Evolutionary conservation across 1,140 invertebrate genomes (phyloP).

Genomic region (Sinonovacula constricta): DNA sequence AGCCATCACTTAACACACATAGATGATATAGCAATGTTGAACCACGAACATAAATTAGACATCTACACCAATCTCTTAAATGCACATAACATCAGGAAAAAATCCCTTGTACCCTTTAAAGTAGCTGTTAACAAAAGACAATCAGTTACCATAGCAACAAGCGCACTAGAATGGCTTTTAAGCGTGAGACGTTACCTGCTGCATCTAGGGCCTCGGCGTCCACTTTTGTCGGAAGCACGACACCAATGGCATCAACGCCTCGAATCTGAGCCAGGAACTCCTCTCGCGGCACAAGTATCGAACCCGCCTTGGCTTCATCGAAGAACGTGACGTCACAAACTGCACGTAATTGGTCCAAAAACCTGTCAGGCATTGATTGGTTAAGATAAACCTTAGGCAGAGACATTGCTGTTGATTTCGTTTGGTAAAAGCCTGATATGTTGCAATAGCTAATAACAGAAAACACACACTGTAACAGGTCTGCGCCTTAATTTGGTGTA

Average conservation of each 20-base stretch:
- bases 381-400: too few relatives aligned
- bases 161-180: neutral
- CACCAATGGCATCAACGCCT: conserved; percentile 88
- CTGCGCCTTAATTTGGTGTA: too few relatives aligned
- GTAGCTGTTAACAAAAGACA: too few relatives aligned
- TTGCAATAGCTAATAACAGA: too few relatives aligned
- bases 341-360: too few relatives aligned
- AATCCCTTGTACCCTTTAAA: neutral
- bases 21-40: neutral
- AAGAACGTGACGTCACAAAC: conserved; percentile 49
- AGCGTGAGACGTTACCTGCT: conserved; percentile 78
- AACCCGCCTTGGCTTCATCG: conserved; percentile 35
- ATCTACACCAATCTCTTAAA: neutral
- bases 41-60: neutral
- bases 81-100: neutral
- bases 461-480: too few relatives aligned
- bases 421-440: too few relatives aligned
- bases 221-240: conserved; percentile 90
- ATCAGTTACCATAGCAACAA: neutral
- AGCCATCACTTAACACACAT: neutral
- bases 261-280: conserved; percentile 85
- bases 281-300: conserved; percentile 76
- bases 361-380: too few relatives aligned
- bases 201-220: conserved; percentile 86
- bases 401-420: too few relatives aligned